These are phyloP conservation scores for Polyodon spathula DNA, from an alignment of 2,113 vertebrate genomes.

Conservation along the genomic window DNA sequence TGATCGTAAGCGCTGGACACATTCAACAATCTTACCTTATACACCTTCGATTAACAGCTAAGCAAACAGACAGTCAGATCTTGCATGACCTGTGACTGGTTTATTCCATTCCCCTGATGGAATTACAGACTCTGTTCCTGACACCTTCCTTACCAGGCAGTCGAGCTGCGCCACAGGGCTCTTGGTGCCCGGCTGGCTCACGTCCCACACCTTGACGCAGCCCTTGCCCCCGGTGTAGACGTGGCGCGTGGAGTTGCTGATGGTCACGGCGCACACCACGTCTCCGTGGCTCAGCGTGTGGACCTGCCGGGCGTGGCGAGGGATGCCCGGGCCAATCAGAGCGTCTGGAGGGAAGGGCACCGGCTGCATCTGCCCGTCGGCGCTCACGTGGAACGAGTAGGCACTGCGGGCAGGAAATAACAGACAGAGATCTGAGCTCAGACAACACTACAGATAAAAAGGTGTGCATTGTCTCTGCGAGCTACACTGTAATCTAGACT, in stretches of 20 bases:
- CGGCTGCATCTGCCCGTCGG: slow-evolving; percentile 84
- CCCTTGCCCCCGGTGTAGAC: slow-evolving; percentile 83
- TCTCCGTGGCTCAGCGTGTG: slow-evolving; percentile 78
- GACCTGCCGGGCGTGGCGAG: slow-evolving; percentile 70
- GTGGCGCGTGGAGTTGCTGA: slow-evolving; percentile 75
- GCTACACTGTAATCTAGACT: no score
- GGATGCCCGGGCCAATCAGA: slow-evolving; percentile 67
- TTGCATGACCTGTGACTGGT: slow-evolving; percentile 73
- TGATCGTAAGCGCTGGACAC: slow-evolving; percentile 70
- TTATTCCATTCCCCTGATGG: slow-evolving; percentile 67
- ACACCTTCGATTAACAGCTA: no score
- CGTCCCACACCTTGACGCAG: slow-evolving; percentile 88
- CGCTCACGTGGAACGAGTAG: slow-evolving; percentile 75
- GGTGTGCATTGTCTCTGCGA: no score
- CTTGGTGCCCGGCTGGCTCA: slow-evolving; percentile 79
- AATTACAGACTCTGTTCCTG: no score
- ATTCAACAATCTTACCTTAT: no score
- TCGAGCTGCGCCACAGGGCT: slow-evolving; percentile 76
- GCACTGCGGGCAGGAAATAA: slow-evolving; percentile 42
- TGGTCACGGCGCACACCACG: slow-evolving; percentile 84
- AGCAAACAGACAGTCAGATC: no score
- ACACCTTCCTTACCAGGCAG: slow-evolving; percentile 57
- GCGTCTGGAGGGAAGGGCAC: slow-evolving; percentile 78
- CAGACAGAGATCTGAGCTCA: no score
- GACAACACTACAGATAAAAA: no score